Conservation (phyloP, 2,888 invertebrate species). For the Vesta saturnalis region DNA sequence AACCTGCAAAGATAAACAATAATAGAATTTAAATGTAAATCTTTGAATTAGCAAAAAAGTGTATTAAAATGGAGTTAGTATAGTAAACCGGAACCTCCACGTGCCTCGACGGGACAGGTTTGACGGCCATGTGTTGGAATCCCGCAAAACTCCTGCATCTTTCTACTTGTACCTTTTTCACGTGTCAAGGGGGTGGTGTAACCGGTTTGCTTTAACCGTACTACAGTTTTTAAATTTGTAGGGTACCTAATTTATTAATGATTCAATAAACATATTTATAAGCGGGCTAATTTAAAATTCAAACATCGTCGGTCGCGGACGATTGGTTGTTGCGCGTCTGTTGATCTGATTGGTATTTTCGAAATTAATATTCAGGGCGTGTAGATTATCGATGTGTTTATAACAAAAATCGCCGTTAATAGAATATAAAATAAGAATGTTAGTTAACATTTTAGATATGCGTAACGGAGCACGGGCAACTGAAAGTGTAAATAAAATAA, state of each 20-base stretch:
- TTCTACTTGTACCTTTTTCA: conserved; percentile 33
- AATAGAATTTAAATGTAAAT: conserved; percentile 6
- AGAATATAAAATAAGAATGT: not conserved
- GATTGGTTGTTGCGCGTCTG: conserved; percentile 47
- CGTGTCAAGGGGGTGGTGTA: conserved; percentile 49
- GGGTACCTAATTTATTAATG: conserved; percentile 25
- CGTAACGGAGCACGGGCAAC: conserved; percentile 42
- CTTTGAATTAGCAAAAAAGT: conserved; percentile 25
- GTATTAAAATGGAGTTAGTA: conserved; percentile 38
- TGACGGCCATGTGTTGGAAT: conserved; percentile 55
- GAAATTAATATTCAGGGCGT: conserved; percentile 48
- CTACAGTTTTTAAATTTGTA: conserved; percentile 29
- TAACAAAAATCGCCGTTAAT: not conserved
- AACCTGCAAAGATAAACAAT: conserved; percentile 41
- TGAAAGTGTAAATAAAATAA: conserved; percentile 50
- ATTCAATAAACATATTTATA: conserved; percentile 2
- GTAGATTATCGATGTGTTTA: conserved; percentile 22
- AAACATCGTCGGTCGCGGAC: conserved; percentile 44
- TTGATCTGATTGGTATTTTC: conserved; percentile 47
- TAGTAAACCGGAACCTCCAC: conserved; percentile 54
- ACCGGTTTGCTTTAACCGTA: conserved; percentile 52
- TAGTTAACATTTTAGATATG: conserved; percentile 45
- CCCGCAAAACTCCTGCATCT: conserved; percentile 38
- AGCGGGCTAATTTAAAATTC: conserved; percentile 48
- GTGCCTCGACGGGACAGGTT: conserved; percentile 56